Conservation (phyloP, 2,113 vertebrate species). For the Odobenus rosmarus region DNA sequence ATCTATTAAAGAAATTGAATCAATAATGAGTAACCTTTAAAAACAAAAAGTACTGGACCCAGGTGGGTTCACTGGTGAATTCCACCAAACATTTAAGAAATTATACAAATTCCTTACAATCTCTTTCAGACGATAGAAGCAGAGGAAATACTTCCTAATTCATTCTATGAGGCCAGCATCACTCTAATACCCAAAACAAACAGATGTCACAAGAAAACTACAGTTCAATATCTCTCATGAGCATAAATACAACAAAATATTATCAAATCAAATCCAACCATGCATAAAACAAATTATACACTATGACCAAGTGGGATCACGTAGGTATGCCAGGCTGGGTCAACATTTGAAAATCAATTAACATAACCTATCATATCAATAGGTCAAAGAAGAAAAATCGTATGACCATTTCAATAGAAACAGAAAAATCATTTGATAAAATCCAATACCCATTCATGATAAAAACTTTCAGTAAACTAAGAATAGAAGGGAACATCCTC, state of each 20-base stretch:
- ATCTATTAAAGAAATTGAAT: no score
- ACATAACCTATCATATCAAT: not conserved
- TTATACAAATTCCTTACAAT: not conserved
- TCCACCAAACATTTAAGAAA: not conserved
- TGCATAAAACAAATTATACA: not conserved
- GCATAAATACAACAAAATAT: not conserved
- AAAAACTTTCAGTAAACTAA: not conserved
- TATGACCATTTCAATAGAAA: not conserved
- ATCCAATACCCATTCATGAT: not conserved
- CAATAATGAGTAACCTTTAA: not conserved
- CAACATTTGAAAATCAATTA: not conserved
- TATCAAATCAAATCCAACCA: not conserved
- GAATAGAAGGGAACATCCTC: not conserved
- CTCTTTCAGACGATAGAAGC: not conserved
- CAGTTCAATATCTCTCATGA: not conserved
- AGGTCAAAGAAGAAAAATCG: not conserved
- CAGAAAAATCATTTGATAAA: not conserved
- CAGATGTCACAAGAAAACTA: not conserved
- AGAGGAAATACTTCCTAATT: not conserved
- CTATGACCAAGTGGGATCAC: not conserved
- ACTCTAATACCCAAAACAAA: not conserved
- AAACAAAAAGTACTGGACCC: not conserved
- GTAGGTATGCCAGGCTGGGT: not conserved
- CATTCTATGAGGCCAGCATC: not conserved
- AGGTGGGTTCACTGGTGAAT: not conserved